A percentile compares a stretch with the other conserved stretches of the same genome.
These are phyloP conservation scores for Oeneis ivallda DNA, from an alignment of 2,888 invertebrate genomes.

Conservation along the genomic window DNA sequence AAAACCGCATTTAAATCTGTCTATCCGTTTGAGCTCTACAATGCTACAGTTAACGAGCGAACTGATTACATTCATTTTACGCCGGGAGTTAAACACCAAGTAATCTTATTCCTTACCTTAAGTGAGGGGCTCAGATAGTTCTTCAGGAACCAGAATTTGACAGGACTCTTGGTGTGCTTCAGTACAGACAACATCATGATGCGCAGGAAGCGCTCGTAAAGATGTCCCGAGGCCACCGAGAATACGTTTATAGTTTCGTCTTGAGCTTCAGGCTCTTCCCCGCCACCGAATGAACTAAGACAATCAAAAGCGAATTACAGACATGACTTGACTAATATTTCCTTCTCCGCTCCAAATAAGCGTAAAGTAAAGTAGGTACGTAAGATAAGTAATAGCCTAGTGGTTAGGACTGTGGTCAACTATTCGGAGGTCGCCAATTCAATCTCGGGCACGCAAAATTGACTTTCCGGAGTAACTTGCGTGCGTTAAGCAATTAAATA, in stretches of 20 bases:
- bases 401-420: too few species aligned
- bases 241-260: conserved; percentile 97
- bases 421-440: too few species aligned
- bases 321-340: too few species aligned
- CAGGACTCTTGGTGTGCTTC: conserved; percentile 96
- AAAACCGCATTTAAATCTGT: too few species aligned
- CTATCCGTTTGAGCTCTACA: too few species aligned
- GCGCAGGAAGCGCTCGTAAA: conserved; percentile 97
- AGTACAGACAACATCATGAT: conserved; percentile 99
- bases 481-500: too few species aligned
- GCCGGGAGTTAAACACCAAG: neutral
- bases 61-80: neutral
- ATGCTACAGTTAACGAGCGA: too few species aligned
- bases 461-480: too few species aligned
- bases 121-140: conserved; percentile 94
- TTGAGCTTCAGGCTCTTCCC: conserved; percentile 82
- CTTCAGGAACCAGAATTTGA: conserved; percentile 99
- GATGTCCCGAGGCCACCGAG: conserved; percentile 98
- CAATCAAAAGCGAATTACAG: neutral
- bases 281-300: conserved; percentile 80
- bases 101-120: conserved; percentile 80
- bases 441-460: too few species aligned
- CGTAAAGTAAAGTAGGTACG: too few species aligned
- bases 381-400: too few species aligned
- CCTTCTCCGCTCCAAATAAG: too few species aligned